These are phyloP conservation scores for Amphipoea oculea DNA, from an alignment of 2,888 invertebrate species.

Conservation along the genomic window DNA sequence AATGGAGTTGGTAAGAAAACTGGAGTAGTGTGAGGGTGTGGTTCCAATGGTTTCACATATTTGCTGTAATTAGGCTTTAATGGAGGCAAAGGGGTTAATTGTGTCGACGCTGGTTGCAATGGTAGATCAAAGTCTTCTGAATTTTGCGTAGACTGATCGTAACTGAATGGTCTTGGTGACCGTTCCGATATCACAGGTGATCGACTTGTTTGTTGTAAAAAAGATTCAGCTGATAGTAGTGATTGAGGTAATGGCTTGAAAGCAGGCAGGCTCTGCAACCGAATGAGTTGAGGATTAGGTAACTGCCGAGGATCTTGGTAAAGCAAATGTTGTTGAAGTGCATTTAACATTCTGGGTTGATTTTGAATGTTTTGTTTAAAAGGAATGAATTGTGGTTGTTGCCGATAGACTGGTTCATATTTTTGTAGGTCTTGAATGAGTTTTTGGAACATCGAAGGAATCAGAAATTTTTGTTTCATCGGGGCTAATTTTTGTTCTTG, in stretches of 20 bases:
- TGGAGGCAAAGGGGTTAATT: conserved; percentile 31
- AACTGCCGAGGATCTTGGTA: conserved; percentile 20
- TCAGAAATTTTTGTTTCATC: conserved; percentile 14
- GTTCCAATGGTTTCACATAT: conserved; percentile 32
- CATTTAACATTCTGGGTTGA: conserved; percentile 40
- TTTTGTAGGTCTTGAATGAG: conserved; percentile 37
- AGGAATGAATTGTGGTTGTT: conserved; percentile 6
- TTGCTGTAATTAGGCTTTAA: conserved; percentile 41
- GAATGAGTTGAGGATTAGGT: conserved; percentile 16
- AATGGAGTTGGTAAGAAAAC: conserved; percentile 39
- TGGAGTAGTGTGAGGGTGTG: conserved; percentile 10
- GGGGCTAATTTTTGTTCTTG: conserved; percentile 19
- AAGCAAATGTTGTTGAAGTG: conserved; percentile 51
- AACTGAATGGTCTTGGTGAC: conserved; percentile 15
- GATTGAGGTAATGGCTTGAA: conserved; percentile 42
- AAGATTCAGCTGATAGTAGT: conserved; percentile 17
- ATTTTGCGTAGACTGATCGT: conserved; percentile 9
- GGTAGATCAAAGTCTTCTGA: conserved; percentile 9
- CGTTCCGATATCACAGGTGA: conserved; percentile 12
- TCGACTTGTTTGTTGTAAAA: conserved; percentile 22
- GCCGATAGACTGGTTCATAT: conserved; percentile 17
- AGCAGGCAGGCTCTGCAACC: conserved; percentile 36
- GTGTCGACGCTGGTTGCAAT: conserved; percentile 13
- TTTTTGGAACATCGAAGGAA: conserved; percentile 17
- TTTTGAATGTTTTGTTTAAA: conserved; percentile 15